These are phyloP conservation scores for Leucophenga montana DNA, from an alignment of 2,888 invertebrate species.

Conservation along the genomic window DNA sequence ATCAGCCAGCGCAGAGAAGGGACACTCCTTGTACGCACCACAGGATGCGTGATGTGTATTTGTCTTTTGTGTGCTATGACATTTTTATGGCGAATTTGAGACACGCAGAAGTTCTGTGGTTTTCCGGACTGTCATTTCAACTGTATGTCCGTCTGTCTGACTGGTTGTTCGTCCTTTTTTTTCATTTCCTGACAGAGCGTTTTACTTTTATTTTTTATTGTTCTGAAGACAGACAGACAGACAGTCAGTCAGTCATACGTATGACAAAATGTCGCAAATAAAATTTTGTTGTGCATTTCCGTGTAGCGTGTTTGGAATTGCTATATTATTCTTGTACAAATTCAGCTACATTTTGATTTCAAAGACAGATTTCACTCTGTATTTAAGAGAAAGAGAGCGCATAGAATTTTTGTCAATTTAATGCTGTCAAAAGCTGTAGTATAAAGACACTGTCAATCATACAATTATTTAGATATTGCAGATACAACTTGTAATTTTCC, in stretches of 20 bases:
- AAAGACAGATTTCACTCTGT: no score
- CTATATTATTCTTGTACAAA: slow-evolving; percentile 3
- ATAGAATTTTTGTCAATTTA: no score
- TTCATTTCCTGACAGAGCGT: not conserved
- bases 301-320: slow-evolving; percentile 17
- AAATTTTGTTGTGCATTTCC: slow-evolving; percentile 58
- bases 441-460: no score
- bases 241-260: not conserved
- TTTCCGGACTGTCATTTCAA: not conserved
- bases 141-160: not conserved
- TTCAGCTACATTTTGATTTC: not conserved
- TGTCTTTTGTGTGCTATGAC: not conserved
- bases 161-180: not conserved
- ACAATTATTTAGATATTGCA: no score
- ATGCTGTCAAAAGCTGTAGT: no score
- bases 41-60: not conserved
- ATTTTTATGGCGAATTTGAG: slow-evolving; percentile 18
- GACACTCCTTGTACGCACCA: not conserved
- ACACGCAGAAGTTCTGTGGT: slow-evolving; percentile 5
- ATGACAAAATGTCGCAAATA: slow-evolving; percentile 57
- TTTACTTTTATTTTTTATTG: slow-evolving; percentile 10
- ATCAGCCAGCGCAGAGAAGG: not conserved
- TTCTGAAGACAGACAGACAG: not conserved
- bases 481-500: no score
- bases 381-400: no score